Conservation (phyloP, 64 coral and sea anemone species). For the Stichodactyla helianthus region DNA sequence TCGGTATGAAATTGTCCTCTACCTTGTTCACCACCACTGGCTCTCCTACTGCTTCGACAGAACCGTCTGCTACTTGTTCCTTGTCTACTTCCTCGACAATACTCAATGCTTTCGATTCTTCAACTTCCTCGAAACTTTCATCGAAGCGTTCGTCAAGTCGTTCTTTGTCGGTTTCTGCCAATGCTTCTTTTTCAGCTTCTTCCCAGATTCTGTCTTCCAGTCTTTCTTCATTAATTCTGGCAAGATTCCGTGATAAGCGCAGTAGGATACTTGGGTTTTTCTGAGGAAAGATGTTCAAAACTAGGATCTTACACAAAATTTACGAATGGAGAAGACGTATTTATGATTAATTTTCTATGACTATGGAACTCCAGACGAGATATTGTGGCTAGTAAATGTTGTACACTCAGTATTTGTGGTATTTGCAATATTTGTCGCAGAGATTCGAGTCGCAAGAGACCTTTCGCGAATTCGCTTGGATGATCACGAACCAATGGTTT, state of each 20-base stretch:
- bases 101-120: not conserved
- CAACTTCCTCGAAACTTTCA: not conserved
- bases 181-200: too few relatives aligned
- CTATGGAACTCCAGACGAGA: too few relatives aligned
- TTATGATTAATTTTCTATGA: too few relatives aligned
- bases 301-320: too few relatives aligned
- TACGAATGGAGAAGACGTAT: too few relatives aligned
- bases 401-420: too few relatives aligned
- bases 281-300: not conserved
- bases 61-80: not conserved
- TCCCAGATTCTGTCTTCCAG: too few relatives aligned
- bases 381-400: too few relatives aligned
- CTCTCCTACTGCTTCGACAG: not conserved
- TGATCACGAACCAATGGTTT: too few relatives aligned
- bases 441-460: not conserved
- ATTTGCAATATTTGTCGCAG: too few relatives aligned
- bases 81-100: not conserved
- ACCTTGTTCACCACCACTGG: not conserved
- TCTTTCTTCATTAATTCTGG: not conserved
- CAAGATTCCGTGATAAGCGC: not conserved
- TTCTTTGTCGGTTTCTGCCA: not conserved
- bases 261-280: not conserved
- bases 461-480: too few relatives aligned
- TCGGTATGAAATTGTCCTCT: not conserved
- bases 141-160: not conserved